These are phyloP conservation scores for Neocloeon triangulifer DNA, from an alignment of 1,140 invertebrate genomes.

Conservation along the genomic window DNA sequence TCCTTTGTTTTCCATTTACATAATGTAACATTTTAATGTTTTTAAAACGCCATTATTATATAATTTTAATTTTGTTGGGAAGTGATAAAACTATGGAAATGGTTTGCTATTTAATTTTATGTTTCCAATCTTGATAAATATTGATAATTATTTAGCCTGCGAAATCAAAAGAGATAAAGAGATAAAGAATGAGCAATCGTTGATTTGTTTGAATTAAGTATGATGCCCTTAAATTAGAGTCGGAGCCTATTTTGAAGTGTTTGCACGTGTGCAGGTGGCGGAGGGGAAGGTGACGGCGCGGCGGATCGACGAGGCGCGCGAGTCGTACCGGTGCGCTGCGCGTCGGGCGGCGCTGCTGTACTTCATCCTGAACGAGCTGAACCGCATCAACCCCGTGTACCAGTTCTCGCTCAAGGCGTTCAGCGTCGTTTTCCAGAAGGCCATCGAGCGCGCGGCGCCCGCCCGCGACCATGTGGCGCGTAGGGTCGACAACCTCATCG, in stretches of 20 bases:
- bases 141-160: not conserved
- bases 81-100: too few relatives aligned
- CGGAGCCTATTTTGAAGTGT: too few relatives aligned
- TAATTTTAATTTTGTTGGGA: too few relatives aligned
- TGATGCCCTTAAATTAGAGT: too few relatives aligned
- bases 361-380: constrained; percentile 82
- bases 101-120: too few relatives aligned
- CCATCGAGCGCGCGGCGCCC: constrained; percentile 42
- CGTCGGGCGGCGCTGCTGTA: constrained; percentile 72
- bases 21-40: too few relatives aligned
- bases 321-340: constrained; percentile 70
- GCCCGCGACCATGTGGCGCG: constrained; percentile 38
- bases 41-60: too few relatives aligned
- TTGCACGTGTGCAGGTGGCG: constrained; percentile 14
- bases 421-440: constrained; percentile 77
- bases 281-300: constrained; percentile 67
- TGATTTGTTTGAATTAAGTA: too few relatives aligned
- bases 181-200: not conserved
- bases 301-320: constrained; percentile 76
- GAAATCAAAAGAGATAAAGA: not conserved
- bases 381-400: constrained; percentile 89
- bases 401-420: constrained; percentile 93
- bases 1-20: too few relatives aligned
- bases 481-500: constrained; percentile 59
- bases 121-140: too few relatives aligned